Base-by-base conservation (phyloP, 1,140 invertebrate genomes). In the Musca domestica region DNA sequence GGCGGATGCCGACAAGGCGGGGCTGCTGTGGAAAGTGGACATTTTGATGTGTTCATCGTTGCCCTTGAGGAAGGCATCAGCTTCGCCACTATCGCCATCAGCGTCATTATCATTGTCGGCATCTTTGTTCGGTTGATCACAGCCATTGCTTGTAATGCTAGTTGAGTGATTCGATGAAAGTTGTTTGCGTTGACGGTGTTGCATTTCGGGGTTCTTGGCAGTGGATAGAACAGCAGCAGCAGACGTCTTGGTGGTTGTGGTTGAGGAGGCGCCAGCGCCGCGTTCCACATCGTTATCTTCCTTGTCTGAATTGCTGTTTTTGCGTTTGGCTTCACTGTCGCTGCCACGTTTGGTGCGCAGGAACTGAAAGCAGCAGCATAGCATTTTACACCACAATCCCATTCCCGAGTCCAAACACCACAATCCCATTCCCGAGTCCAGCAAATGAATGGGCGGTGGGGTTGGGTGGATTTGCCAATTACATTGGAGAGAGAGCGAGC, bases 281-380 rank as follows among this genome's bases (percentile, higher is more conserved):
- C 67, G 17, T 51, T 67, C 65, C 22, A 70, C 23, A 54, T 51
- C 48, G 27, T 68, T 72, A 70, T 80, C 77, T 67, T 80, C 77
- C 69, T 80, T 80, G 69, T 80, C 77, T 67, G 77, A 78, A 64
- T 80, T 80, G 75, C 78, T 80, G 34, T 80, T 80, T 71, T 80
- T 80, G 15, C 77, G 77, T 69, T 80, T 80, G 17, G 67, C 48
- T 19, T 80, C 77, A 25, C 71, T 12, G 63, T 78, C 77, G 17
- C 80, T 75, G 25, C 52, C 25, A 54, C 67, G 66, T 20, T 72
- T 71, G 15, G 71, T 71, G n/a, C 78, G 78, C 71, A 80, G 56
- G 30, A 80, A 70, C 78, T 80, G 64, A 10, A 20, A 17, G 41
- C n/a, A 64, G 4, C 34, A 2, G 34, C 34, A 41, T n/a, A n/a